Base-by-base conservation (phyloP, 1,140 invertebrate genomes). In the Phocides pigmalion region DNA sequence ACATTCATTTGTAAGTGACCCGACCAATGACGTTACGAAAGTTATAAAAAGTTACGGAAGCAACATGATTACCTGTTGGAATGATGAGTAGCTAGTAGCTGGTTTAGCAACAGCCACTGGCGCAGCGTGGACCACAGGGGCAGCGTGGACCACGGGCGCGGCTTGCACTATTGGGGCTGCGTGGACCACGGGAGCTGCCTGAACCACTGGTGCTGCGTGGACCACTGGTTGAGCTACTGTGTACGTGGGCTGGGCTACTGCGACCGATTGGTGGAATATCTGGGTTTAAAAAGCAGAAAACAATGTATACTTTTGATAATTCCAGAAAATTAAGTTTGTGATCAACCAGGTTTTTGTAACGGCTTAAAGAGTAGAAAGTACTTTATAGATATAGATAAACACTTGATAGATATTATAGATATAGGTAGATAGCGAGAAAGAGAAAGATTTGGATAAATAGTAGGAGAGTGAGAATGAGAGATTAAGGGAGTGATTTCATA, bases 11-110 rank as follows among this genome's bases (percentile, higher is more conserved):
- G 20, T n/a, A n/a, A n/a, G n/a, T n/a, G n/a, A n/a, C n/a, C n/a
- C n/a, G n/a, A n/a, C n/a, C n/a, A n/a, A n/a, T n/a, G n/a, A n/a
- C n/a, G n/a, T n/a, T n/a, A n/a, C n/a, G n/a, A n/a, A n/a, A n/a
- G n/a, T n/a, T n/a, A n/a, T n/a, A n/a, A n/a, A n/a, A n/a, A n/a
- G n/a, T n/a, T n/a, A n/a, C n/a, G n/a, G n/a, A n/a, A n/a, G n/a
- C n/a, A n/a, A n/a, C n/a, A n/a, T n/a, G n/a, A n/a, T 67, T 68
- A 90, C 87, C 68, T 84, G 73, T 41, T 85, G 80, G 81, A 90
- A 84, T 12, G 80, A 83, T 2, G 87, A 74, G 61, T 89, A 90
- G 81, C 85, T 87, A 44, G 80, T 84, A 37, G 87, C 84, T 12
- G 81, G 71, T 54, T 76, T 77, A 20, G 75, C 70, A 16, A 75